Evolutionary conservation across 2,113 vertebrate genomes (phyloP).

Genomic region (Gallinago undulata): DNA sequence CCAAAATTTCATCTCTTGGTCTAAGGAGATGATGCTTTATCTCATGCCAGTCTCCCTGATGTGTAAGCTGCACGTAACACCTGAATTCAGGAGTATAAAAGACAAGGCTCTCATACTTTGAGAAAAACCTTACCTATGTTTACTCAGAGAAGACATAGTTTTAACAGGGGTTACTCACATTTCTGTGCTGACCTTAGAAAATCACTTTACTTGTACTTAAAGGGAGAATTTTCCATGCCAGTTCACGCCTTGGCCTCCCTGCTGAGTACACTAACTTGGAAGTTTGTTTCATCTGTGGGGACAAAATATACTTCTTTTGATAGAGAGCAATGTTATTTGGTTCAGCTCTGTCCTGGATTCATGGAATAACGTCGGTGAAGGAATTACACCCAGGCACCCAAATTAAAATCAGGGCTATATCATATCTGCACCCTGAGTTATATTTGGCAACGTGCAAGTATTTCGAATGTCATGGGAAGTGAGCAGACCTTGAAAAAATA

Average conservation of each 20-base stretch:
- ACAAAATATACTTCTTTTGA: not conserved
- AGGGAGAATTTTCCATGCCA: not conserved
- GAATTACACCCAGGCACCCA: not conserved
- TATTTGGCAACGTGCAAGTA: constrained; percentile 17
- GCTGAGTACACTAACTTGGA: not conserved
- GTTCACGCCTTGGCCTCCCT: not conserved
- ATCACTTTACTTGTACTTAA: not conserved
- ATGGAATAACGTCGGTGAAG: not conserved
- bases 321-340: not conserved
- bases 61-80: not conserved
- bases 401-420: not conserved
- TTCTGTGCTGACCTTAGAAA: not conserved
- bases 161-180: not conserved
- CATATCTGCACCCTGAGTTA: not conserved
- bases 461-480: constrained; percentile 42
- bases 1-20: not conserved
- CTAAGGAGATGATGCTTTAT: not conserved
- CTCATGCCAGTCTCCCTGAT: not conserved
- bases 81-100: not conserved
- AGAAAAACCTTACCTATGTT: not conserved
- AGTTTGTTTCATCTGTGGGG: not conserved
- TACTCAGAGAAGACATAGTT: not conserved
- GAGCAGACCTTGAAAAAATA: constrained; percentile 49
- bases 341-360: not conserved
- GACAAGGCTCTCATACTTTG: not conserved